Evolutionary conservation across 1,140 invertebrate species (phyloP).

Genomic region (Drosophila nasuta): DNA sequence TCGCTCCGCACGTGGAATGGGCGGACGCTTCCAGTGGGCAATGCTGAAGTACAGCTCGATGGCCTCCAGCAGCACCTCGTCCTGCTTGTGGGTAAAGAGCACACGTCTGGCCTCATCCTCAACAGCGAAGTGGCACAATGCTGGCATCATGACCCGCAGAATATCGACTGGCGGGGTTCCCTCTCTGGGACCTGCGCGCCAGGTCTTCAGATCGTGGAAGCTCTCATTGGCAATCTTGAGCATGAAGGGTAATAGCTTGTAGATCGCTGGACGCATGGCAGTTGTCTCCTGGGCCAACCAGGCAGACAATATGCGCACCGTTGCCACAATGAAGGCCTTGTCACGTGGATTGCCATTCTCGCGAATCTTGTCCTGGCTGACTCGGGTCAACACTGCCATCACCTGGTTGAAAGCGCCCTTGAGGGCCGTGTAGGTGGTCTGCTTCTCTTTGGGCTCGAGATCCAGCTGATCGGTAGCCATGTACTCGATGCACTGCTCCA

Average conservation of each 20-base stretch:
- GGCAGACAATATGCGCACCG: constrained; percentile 92
- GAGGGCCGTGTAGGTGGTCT: constrained; percentile 94
- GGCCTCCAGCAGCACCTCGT: constrained; percentile 92
- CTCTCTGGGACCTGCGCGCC: constrained; percentile 86
- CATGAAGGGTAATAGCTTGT: constrained; percentile 91
- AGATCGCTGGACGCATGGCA: constrained; percentile 93
- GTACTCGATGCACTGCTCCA: constrained; percentile 93
- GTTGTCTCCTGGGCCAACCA: constrained; percentile 97
- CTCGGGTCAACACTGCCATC: constrained; percentile 89
- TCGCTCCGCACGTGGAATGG: constrained; percentile 91
- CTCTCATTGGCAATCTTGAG: constrained; percentile 92
- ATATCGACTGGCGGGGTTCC: constrained; percentile 89
- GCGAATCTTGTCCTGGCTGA: constrained; percentile 90
- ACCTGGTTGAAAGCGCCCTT: constrained; percentile 95
- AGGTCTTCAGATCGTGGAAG: constrained; percentile 89
- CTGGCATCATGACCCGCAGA: constrained; percentile 92
- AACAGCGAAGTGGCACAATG: constrained; percentile 94
- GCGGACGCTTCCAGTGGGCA: constrained; percentile 93
- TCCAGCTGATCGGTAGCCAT: constrained; percentile 93
- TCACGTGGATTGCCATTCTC: constrained; percentile 88
- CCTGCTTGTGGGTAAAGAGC: constrained; percentile 91
- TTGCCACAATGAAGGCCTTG: constrained; percentile 92
- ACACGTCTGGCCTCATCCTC: constrained; percentile 94
- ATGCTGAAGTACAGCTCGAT: constrained; percentile 94
- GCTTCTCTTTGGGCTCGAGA: constrained; percentile 95